phyloP scores from a whole-genome alignment of 2,888 invertebrate genomes.

The Agonum fuliginosum region DNA sequence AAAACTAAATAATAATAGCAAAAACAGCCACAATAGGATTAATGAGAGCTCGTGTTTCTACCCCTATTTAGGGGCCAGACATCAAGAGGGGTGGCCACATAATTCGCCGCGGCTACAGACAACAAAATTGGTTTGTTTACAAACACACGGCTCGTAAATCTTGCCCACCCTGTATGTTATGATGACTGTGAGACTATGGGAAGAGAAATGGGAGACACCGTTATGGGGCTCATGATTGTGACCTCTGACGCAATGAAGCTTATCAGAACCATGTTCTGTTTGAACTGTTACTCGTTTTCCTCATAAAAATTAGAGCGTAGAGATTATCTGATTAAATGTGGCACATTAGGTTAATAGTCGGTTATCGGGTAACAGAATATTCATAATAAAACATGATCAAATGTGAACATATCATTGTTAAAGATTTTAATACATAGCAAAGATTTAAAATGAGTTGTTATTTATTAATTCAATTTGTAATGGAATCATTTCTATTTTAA shows the following conservation, averaged over 20 bases:
- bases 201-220: neutral
- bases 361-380: no score
- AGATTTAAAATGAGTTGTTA: no score
- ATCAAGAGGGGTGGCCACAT: neutral
- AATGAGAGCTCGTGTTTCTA: neutral
- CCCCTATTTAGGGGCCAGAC: neutral
- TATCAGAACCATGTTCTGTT: neutral
- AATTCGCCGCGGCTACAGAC: no score
- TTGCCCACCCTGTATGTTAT: neutral
- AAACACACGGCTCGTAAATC: constrained; percentile 15
- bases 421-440: no score
- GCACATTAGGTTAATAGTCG: neutral
- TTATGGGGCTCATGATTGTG: neutral
- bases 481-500: no score
- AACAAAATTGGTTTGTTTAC: constrained; percentile 42
- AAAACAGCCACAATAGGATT: neutral
- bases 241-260: neutral
- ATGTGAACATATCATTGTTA: no score
- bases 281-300: neutral
- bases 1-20: neutral
- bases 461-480: no score
- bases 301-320: neutral
- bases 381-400: no score
- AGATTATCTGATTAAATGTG: neutral
- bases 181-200: neutral